Percentiles rank a stretch among this genome's conserved stretches.
phyloP scores from a whole-genome alignment of 1,140 invertebrate genomes.

The Globodera rostochiensis region DNA sequence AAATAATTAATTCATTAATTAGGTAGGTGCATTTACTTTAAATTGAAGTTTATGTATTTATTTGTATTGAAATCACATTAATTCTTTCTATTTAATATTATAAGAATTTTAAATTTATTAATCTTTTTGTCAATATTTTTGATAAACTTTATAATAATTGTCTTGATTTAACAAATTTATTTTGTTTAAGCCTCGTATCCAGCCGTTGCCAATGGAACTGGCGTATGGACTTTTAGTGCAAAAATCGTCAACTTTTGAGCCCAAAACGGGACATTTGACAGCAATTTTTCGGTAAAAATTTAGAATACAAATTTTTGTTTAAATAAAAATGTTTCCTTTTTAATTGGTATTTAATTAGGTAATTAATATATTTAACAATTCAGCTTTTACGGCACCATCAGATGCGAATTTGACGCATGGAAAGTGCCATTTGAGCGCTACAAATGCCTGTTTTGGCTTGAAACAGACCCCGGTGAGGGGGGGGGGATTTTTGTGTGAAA shows the following conservation, averaged over 20 bases:
- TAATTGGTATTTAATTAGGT: no score
- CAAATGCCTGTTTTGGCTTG: slow-evolving; percentile 35
- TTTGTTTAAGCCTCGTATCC: slow-evolving; percentile 16
- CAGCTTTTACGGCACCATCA: slow-evolving; percentile 30
- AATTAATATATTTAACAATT: slow-evolving; percentile 2
- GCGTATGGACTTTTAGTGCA: slow-evolving; percentile 17
- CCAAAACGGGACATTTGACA: slow-evolving; percentile 54
- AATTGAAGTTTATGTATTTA: not conserved
- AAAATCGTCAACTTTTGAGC: slow-evolving; percentile 41
- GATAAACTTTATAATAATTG: not conserved
- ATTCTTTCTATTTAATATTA: slow-evolving; percentile 21
- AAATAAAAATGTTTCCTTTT: slow-evolving; percentile 2
- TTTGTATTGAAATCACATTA: slow-evolving; percentile 25
- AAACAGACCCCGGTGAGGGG: slow-evolving; percentile 39
- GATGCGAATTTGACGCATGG: slow-evolving; percentile 40
- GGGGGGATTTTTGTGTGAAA: not conserved
- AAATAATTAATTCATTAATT: not conserved
- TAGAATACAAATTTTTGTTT: not conserved
- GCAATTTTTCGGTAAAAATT: slow-evolving; percentile 41
- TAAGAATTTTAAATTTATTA: no score
- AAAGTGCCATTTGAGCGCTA: slow-evolving; percentile 49
- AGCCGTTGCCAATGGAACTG: slow-evolving; percentile 3
- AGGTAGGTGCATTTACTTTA: not conserved
- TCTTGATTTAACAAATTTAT: not conserved
- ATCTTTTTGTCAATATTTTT: not conserved